A percentile compares a stretch with the other conserved stretches of the same genome.
Evolutionary conservation across 2,797 vertebrate species (phyloP).

Genomic region (Galagoides demidoff): DNA sequence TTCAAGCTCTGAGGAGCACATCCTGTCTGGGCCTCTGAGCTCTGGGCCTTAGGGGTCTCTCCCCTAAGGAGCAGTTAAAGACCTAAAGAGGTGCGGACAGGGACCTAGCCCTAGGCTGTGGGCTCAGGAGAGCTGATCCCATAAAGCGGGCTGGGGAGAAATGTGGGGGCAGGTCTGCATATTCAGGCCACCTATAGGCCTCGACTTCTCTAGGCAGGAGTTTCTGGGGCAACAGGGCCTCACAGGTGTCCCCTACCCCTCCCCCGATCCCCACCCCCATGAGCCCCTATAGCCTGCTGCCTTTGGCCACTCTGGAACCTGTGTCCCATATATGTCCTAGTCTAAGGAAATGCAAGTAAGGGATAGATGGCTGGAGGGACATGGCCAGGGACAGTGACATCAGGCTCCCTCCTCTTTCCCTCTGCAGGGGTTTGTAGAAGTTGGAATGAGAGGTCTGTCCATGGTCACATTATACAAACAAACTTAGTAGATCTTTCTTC

Average conservation of each 20-base stretch:
- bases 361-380: neutral
- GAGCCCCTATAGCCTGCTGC: neutral
- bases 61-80: neutral
- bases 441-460: neutral
- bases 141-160: neutral
- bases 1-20: neutral
- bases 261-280: no score
- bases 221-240: neutral
- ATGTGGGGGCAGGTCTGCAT: neutral
- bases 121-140: neutral
- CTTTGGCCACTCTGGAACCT: neutral
- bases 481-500: conserved; percentile 23
- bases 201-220: neutral
- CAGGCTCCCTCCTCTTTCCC: neutral
- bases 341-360: neutral
- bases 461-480: neutral
- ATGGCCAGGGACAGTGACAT: neutral
- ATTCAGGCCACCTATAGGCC: neutral
- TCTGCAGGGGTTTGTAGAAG: neutral
- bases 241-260: rapidly evolving
- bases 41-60: no score
- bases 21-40: neutral
- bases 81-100: neutral
- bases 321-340: neutral
- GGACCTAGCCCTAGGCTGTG: neutral